Percentiles rank a stretch among this genome's conserved stretches.
These are phyloP conservation scores for Spinus olivaceus DNA, from an alignment of 2,797 vertebrate species.

Conservation along the genomic window DNA sequence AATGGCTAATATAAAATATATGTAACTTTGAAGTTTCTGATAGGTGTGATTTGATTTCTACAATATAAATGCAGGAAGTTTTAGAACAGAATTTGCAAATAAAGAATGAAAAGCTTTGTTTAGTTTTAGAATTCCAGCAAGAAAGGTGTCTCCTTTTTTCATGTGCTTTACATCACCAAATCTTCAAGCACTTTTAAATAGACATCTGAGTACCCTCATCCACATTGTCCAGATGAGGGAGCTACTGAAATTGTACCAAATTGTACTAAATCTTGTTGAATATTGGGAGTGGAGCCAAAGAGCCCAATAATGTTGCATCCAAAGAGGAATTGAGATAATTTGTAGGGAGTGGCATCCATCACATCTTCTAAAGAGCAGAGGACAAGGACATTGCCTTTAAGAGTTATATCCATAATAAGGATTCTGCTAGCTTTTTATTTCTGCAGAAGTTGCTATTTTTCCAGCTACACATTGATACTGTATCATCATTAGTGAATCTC, in stretches of 20 bases:
- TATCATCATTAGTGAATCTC: background rate
- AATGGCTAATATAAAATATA: background rate
- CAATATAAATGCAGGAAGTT: background rate
- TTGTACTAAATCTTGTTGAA: background rate
- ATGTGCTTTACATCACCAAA: background rate
- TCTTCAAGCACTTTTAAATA: background rate
- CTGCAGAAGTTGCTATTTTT: background rate
- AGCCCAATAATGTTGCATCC: background rate
- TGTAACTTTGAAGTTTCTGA: background rate
- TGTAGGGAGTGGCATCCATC: background rate
- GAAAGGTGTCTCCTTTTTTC: background rate
- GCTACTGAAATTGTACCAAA: background rate
- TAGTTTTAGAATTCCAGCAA: background rate
- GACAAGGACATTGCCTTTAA: background rate
- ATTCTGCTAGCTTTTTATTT: background rate
- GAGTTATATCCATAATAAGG: background rate
- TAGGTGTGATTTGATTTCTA: background rate
- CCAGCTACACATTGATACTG: background rate
- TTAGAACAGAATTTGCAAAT: background rate
- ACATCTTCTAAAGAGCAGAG: background rate
- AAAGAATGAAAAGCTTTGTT: background rate
- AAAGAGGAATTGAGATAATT: background rate
- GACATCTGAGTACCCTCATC: background rate
- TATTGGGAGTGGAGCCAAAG: background rate
- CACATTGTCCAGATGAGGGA: background rate